Evolutionary conservation across 2,797 vertebrate species (phyloP), one percentile per base, ranked within the genome.

Genomic region (Premnoplex brunnescens): DNA sequence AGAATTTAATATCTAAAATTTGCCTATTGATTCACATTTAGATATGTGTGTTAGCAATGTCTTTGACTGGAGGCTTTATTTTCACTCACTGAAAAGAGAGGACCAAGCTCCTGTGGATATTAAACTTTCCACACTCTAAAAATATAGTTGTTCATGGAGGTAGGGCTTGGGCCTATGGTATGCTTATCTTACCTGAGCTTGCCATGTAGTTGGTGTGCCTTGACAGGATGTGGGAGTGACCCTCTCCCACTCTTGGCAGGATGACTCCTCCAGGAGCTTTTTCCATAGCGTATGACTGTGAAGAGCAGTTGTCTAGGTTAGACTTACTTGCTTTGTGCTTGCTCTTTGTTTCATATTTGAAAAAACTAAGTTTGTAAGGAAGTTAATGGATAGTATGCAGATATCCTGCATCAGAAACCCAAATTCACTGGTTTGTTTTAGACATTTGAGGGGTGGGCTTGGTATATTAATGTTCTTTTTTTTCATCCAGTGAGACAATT

Each of bases 401-500:
- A 52, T 75, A 80, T 37, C 23, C 36, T 89, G 37, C 73, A n/a
- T 90, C 14, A 81, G 73, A 91, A 58, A 12, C 24, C 15, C 44
- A 84, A 12, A 84, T 69, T 20, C 30, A 46, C 75, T 73, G 55
- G 34, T 62, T 83, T 90, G 49, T 68, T 26, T 77, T 83, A 93
- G 51, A 55, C 34, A 30, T 41, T 32, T 43, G 16, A 3, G 20
- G 15, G 23, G 15, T 13, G 18, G 23, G 5, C 30, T 2, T 41
- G 12, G 12, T 16, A 5, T 89, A 21, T 92, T 75, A 90, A 3
- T 44, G 1, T 23, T 44, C 4, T 52, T 32, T 26, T 78, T 16
- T 44, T 32, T 87, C 83, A 68, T 81, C 66, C 66, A 51, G 54
- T 66, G 81, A 97, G 96, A 98, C 97, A 97, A 98, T 98, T 98